Conservation (phyloP, 2,113 vertebrate genomes). For the Ardeotis arabs region DNA sequence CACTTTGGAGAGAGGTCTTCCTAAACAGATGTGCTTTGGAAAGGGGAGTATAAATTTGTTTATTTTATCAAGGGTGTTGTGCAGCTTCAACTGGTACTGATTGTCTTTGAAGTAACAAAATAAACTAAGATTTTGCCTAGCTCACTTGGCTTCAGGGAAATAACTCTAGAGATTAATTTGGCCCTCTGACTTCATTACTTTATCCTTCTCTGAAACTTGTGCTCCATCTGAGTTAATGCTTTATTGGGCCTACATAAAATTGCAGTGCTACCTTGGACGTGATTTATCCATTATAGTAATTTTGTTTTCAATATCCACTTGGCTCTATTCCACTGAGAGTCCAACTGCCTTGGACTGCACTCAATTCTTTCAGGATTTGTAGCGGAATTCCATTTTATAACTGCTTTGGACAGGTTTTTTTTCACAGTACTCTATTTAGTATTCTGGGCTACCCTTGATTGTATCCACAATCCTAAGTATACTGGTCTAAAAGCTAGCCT, state of each 20-base stretch:
- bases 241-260: background rate
- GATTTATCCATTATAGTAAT: background rate
- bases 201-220: background rate
- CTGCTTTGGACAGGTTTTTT: background rate
- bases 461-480: background rate
- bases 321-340: background rate
- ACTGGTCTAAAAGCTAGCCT: background rate
- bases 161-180: background rate
- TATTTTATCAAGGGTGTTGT: background rate
- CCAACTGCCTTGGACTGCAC: background rate
- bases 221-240: background rate
- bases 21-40: background rate
- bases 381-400: background rate
- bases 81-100: background rate
- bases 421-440: background rate
- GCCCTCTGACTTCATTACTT: background rate
- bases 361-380: background rate
- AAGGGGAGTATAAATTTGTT: background rate
- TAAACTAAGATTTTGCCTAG: background rate
- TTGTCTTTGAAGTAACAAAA: background rate
- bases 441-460: background rate
- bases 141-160: background rate
- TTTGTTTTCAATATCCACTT: slow-evolving; percentile 2
- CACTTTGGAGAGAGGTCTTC: background rate
- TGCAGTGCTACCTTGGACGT: background rate